Evolutionary conservation across 2,888 invertebrate genomes (phyloP).

Genomic region (Lissocephala sabroskyi): DNA sequence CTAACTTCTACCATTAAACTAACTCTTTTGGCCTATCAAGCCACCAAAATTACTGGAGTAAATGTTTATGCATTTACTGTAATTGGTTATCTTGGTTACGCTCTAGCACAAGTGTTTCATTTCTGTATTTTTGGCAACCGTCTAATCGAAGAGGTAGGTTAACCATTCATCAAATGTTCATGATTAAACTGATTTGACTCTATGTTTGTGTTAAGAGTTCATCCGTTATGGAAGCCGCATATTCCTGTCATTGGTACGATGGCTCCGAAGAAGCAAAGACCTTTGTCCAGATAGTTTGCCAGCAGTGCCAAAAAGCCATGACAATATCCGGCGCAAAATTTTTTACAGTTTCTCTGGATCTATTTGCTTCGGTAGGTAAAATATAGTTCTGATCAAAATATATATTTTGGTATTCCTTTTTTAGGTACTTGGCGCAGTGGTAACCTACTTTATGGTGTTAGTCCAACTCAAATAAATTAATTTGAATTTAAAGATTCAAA

Average conservation of each 20-base stretch:
- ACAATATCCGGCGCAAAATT: conserved; percentile 92
- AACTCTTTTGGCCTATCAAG: conserved; percentile 88
- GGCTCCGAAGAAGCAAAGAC: conserved; percentile 92
- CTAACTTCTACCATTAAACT: conserved; percentile 87
- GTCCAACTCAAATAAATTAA: conserved; percentile 82
- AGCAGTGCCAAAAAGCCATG: conserved; percentile 92
- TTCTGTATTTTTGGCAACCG: conserved; percentile 91
- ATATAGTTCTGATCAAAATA: no score
- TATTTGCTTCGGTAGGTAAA: conserved; percentile 86
- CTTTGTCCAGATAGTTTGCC: conserved; percentile 91
- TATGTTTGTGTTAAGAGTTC: no score
- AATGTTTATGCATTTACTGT: conserved; percentile 86
- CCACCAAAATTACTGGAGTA: conserved; percentile 86
- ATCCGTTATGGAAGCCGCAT: conserved; percentile 92
- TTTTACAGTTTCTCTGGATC: conserved; percentile 89
- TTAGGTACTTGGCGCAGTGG: conserved; percentile 88
- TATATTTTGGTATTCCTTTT: neutral
- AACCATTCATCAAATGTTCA: no score
- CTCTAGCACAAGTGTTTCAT: conserved; percentile 87
- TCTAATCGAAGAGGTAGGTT: conserved; percentile 85
- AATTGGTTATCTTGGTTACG: conserved; percentile 84
- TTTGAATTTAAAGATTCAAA: no score
- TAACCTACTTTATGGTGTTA: conserved; percentile 93
- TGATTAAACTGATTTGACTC: no score
- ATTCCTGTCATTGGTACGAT: conserved; percentile 92